These are phyloP conservation scores for Eupeodes latifasciatus DNA, from an alignment of 2,888 invertebrate species.

Conservation along the genomic window DNA sequence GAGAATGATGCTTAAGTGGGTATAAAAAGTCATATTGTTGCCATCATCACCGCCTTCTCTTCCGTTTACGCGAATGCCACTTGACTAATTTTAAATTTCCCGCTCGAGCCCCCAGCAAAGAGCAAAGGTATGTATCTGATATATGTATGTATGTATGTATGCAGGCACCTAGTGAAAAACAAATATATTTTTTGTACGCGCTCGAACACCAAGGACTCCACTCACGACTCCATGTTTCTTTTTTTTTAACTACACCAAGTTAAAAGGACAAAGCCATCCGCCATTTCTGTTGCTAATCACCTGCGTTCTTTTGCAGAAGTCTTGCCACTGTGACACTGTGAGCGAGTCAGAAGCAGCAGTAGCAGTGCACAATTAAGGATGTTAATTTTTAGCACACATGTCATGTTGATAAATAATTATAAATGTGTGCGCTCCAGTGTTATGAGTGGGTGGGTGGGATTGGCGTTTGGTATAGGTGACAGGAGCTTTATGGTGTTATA, in stretches of 20 bases:
- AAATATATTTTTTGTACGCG: constrained; percentile 23
- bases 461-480: neutral
- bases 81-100: constrained; percentile 72
- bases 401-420: constrained; percentile 76
- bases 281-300: constrained; percentile 67
- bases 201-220: constrained; percentile 77
- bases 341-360: neutral
- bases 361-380: constrained; percentile 70
- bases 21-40: constrained; percentile 56
- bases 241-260: constrained; percentile 21
- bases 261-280: constrained; percentile 59
- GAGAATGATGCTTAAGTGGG: constrained; percentile 29
- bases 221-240: constrained; percentile 37
- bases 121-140: constrained; percentile 2
- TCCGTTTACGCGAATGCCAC: constrained; percentile 37
- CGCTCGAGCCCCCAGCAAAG: constrained; percentile 26
- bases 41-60: constrained; percentile 29
- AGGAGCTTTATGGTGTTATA: neutral
- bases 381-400: constrained; percentile 76
- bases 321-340: constrained; percentile 12
- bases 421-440: constrained; percentile 31
- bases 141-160: no score
- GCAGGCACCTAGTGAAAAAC: constrained; percentile 4
- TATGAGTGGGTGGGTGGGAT: neutral
- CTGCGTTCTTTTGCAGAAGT: constrained; percentile 47